phyloP scores from a whole-genome alignment of 2,888 invertebrate species.

The Gari tellinella region DNA sequence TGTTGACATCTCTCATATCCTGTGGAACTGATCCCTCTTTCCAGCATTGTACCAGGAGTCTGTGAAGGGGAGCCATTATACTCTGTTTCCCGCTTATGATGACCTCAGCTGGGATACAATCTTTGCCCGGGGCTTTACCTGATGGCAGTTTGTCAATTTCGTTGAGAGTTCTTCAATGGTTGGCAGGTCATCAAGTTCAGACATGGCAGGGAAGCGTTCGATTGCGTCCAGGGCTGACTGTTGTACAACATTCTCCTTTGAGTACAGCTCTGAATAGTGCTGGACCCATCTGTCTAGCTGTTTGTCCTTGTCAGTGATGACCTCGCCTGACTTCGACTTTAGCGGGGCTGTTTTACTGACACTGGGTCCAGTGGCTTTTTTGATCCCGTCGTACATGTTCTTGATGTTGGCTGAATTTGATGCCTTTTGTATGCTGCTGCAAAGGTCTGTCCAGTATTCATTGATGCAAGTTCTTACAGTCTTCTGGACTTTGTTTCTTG shows the following conservation, averaged over 20 bases:
- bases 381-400: constrained; percentile 14
- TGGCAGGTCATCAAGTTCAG: constrained; percentile 13
- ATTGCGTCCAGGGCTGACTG: constrained; percentile 9
- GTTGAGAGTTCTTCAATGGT: background rate
- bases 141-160: background rate
- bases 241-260: background rate
- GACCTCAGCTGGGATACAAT: constrained; percentile 12
- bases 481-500: background rate
- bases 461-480: background rate
- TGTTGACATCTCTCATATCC: no score
- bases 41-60: constrained; percentile 13
- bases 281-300: constrained; percentile 16
- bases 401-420: constrained; percentile 9
- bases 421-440: background rate
- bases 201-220: background rate
- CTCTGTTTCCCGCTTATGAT: constrained; percentile 12
- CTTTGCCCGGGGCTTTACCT: constrained; percentile 14
- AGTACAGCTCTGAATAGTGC: constrained; percentile 11
- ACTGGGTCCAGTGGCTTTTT: constrained; percentile 1
- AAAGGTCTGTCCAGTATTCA: constrained; percentile 4
- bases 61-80: constrained; percentile 3
- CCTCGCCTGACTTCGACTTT: constrained; percentile 5
- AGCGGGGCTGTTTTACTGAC: constrained; percentile 8
- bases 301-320: constrained; percentile 4
- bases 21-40: background rate